Evolutionary conservation across 2,888 invertebrate genomes (phyloP), one percentile per base, ranked within the genome.

Genomic region (Mystacides longicornis): DNA sequence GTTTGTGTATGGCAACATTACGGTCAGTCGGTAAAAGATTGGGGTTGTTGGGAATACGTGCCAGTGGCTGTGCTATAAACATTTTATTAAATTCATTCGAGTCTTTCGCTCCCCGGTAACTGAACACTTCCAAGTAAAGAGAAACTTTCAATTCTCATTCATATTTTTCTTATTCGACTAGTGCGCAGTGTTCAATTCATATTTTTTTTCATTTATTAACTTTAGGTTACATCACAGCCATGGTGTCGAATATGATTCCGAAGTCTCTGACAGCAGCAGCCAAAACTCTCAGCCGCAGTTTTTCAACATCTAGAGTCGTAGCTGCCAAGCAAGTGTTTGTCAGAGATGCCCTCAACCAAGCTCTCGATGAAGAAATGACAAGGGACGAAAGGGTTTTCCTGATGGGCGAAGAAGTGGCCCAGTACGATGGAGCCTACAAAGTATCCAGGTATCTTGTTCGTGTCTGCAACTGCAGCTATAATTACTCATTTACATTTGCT

Each of bases 361-460:
- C 98, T 0, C 78, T 99, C 68, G 97, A 98, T 70, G 98, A 99
- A 69, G 99, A 99, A 77, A 89, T 99, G 83, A 86, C 87, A 65
- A 81, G 87, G 58, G 98, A 99, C 70, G 93, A 96, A 27, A 81
- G 80, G 58, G 94, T 95, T 0, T 95, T 95, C 69, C 68, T 96
- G 43, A 66, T 97, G 60, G 99, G 98, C 42, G 98, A 99, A 72
- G 99, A 99, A 77, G 98, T 99, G 1, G 98, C 97, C n/a, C 86
- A 90, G 73, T 98, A 97, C 68, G 97, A 98, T 69, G 98, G 98
- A 60, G 96, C 97, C 49, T 98, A 98, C 69, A 91, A 97, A 87
- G 90, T 98, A 23, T 87, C 86, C 58, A 79, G 81, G 72, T 76
- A 64, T 3, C n/a, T n/a, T n/a, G n/a, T n/a, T n/a, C n/a, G n/a